Percentiles rank a stretch among this genome's conserved stretches.
Evolutionary conservation across 92 coral and sea anemone species (phyloP).

Genomic region (Epizoanthus rinbou): DNA sequence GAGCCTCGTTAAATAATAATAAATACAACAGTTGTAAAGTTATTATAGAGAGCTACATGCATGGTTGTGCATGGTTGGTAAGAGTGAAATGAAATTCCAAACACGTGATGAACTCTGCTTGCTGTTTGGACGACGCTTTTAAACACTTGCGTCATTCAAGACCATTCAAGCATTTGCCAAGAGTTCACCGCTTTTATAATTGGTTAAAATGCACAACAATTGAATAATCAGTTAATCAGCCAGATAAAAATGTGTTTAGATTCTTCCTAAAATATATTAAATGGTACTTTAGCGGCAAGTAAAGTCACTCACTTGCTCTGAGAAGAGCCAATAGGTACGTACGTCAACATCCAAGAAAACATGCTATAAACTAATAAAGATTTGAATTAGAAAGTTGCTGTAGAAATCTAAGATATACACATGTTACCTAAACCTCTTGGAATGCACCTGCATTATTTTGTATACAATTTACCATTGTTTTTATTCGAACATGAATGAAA

Average conservation of each 20-base stretch:
- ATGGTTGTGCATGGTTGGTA: neutral
- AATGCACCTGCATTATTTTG: conserved; percentile 31
- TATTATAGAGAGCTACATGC: neutral
- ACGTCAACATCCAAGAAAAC: too few relatives aligned
- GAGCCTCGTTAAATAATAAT: too few relatives aligned
- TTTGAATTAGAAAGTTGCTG: conserved; percentile 20
- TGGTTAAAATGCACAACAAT: neutral
- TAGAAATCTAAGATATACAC: neutral
- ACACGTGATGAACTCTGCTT: neutral
- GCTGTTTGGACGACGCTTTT: conserved; percentile 10
- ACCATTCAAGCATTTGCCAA: neutral
- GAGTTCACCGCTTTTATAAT: neutral
- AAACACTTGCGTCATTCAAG: neutral
- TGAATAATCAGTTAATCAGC: neutral
- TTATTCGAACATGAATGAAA: neutral
- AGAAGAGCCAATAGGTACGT: neutral
- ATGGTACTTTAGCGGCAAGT: neutral
- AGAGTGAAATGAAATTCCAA: conserved; percentile 21
- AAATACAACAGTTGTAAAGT: too few relatives aligned
- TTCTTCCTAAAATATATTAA: too few relatives aligned
- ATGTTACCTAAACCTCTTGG: conserved; percentile 3
- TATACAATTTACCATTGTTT: conserved; percentile 17
- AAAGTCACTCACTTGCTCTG: neutral
- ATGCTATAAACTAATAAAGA: too few relatives aligned
- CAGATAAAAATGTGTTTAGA: neutral